Percentiles rank a stretch among this genome's conserved stretches.
These are phyloP conservation scores for Theonella swinhoei DNA, from an alignment of 37 sponge, comb jelly and placozoan species.

Conservation along the genomic window DNA sequence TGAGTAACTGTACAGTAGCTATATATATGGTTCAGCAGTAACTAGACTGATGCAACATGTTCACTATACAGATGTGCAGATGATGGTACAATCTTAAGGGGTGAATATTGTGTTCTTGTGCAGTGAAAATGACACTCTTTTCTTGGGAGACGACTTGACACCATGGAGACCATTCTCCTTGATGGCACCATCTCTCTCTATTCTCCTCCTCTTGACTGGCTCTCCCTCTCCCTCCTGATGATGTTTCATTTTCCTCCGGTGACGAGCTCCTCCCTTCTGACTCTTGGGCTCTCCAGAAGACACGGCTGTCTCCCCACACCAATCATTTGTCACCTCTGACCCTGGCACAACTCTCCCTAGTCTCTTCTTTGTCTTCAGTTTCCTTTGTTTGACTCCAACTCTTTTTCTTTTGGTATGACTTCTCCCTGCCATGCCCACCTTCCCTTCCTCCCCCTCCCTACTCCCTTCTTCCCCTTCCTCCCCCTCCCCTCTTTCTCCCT, in stretches of 20 bases:
- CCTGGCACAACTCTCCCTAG: too few relatives aligned
- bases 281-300: too few relatives aligned
- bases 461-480: background rate
- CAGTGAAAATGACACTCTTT: background rate
- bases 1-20: too few relatives aligned
- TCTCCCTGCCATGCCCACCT: background rate
- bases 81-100: too few relatives aligned
- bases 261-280: too few relatives aligned
- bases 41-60: too few relatives aligned
- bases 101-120: background rate
- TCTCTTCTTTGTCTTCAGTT: background rate
- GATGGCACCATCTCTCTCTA: background rate
- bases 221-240: background rate
- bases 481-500: conserved; percentile 13
- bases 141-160: background rate
- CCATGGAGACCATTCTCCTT: background rate
- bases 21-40: too few relatives aligned
- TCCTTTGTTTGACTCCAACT: background rate
- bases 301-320: too few relatives aligned
- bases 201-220: background rate
- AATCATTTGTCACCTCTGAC: too few relatives aligned
- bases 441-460: conserved; percentile 4
- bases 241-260: too few relatives aligned
- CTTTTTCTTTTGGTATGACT: background rate
- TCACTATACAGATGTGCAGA: too few relatives aligned